Conservation (phyloP, 1,140 invertebrate genomes). For the Cheumatopsyche charites region DNA sequence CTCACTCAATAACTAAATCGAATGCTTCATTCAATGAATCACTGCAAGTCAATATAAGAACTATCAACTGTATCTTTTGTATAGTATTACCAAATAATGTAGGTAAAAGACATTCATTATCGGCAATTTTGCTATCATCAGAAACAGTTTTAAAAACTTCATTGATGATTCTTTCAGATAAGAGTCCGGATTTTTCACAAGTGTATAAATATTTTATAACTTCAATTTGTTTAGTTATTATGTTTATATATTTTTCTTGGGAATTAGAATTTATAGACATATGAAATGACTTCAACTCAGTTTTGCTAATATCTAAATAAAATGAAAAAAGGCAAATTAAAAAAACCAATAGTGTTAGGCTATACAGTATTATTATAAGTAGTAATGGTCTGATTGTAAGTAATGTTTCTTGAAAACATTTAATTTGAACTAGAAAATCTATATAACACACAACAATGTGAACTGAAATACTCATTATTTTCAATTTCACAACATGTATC, state of each 20-base stretch:
- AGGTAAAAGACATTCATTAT: slow-evolving; percentile 60
- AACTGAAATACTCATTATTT: too few species aligned
- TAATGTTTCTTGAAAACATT: too few species aligned
- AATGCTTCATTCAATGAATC: slow-evolving; percentile 71
- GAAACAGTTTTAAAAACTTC: slow-evolving; percentile 52
- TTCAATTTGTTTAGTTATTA: slow-evolving; percentile 72
- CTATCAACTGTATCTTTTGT: slow-evolving; percentile 70
- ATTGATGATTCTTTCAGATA: slow-evolving; percentile 53
- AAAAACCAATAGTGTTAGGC: too few species aligned
- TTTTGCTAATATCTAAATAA: not conserved
- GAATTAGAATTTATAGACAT: slow-evolving; percentile 72
- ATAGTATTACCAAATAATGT: slow-evolving; percentile 72
- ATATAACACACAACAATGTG: too few species aligned
- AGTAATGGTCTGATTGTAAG: too few species aligned
- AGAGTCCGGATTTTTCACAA: slow-evolving; percentile 63
- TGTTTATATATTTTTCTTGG: slow-evolving; percentile 73
- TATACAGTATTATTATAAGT: too few species aligned
- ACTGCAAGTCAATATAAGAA: slow-evolving; percentile 68
- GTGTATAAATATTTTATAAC: slow-evolving; percentile 69
- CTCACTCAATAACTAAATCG: slow-evolving; percentile 69
- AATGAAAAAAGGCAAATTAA: too few species aligned
- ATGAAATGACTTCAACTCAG: slow-evolving; percentile 51
- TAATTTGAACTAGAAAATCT: too few species aligned
- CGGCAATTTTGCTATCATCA: slow-evolving; percentile 52
- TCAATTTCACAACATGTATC: too few species aligned